Evolutionary conservation across 2,888 invertebrate genomes (phyloP).

Genomic region (Lithodes maja): DNA sequence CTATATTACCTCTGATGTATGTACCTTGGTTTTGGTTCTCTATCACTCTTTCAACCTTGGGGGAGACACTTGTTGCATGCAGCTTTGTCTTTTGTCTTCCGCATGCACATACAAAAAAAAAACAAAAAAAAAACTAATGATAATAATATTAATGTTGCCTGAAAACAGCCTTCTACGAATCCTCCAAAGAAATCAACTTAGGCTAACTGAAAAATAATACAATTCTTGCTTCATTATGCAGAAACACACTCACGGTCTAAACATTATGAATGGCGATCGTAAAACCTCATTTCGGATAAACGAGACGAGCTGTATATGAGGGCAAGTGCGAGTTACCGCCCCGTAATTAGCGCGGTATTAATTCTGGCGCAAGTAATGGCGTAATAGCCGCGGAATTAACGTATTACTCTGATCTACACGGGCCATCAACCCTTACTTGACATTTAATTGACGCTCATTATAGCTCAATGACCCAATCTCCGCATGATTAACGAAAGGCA

Average conservation of each 20-base stretch:
- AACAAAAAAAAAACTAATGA: too few relatives aligned
- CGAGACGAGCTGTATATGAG: neutral
- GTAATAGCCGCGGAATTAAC: conserved; percentile 4
- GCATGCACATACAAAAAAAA: too few relatives aligned
- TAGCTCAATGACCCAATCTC: conserved; percentile 1
- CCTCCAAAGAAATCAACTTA: too few relatives aligned
- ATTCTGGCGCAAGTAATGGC: neutral
- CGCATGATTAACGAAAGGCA: neutral
- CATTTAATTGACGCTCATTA: neutral
- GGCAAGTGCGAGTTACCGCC: neutral
- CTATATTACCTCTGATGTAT: too few relatives aligned
- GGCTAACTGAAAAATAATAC: too few relatives aligned
- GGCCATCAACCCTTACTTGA: neutral
- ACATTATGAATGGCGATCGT: neutral
- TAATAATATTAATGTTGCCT: too few relatives aligned
- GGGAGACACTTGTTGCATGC: too few relatives aligned
- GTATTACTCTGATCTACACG: neutral
- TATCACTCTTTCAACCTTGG: too few relatives aligned
- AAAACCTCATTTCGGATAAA: neutral
- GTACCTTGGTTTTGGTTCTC: too few relatives aligned
- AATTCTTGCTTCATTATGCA: neutral
- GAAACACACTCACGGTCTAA: neutral
- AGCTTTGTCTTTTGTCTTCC: too few relatives aligned
- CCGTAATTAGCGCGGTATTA: neutral
- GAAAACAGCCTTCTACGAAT: too few relatives aligned